Conservation (phyloP, 92 coral and sea anemone genomes). For the Porites divaricata region DNA sequence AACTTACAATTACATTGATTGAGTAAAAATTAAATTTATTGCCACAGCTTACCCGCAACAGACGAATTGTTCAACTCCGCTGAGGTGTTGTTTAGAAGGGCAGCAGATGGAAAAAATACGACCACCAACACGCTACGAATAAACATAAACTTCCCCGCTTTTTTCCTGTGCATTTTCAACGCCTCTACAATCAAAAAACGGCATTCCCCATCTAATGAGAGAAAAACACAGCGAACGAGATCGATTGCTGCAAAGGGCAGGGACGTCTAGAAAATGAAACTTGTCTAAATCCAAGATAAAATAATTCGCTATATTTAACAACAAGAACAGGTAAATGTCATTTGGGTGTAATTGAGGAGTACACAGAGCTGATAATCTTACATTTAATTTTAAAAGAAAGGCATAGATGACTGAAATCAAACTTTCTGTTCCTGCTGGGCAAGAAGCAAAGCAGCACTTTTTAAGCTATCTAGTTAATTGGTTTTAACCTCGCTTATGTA, state of each 20-base stretch:
- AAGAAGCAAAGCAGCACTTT: background rate
- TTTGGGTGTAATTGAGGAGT: conserved; percentile 23
- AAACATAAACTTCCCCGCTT: conserved; percentile 36
- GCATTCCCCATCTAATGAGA: conserved; percentile 49
- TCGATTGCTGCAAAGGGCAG: conserved; percentile 1
- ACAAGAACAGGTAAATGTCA: conserved; percentile 35
- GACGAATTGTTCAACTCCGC: conserved; percentile 22
- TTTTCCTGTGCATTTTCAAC: conserved; percentile 42
- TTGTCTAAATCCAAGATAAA: conserved; percentile 40
- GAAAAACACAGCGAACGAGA: background rate
- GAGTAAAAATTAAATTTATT: background rate
- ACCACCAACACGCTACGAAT: conserved; percentile 22
- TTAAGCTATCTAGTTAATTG: background rate
- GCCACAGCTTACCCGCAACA: background rate
- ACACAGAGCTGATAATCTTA: background rate
- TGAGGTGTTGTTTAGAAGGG: conserved; percentile 12
- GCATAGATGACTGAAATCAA: too few relatives aligned
- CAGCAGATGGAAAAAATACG: conserved; percentile 1
- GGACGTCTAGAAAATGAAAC: conserved; percentile 27
- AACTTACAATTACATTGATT: background rate
- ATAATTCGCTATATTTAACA: conserved; percentile 52
- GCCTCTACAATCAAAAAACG: conserved; percentile 6
- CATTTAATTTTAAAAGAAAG: background rate
- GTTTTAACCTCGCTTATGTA: background rate
- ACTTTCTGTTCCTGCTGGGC: too few relatives aligned